Evolutionary conservation across 2,113 vertebrate genomes (phyloP).

Genomic region (Misgurnus anguillicaudatus): DNA sequence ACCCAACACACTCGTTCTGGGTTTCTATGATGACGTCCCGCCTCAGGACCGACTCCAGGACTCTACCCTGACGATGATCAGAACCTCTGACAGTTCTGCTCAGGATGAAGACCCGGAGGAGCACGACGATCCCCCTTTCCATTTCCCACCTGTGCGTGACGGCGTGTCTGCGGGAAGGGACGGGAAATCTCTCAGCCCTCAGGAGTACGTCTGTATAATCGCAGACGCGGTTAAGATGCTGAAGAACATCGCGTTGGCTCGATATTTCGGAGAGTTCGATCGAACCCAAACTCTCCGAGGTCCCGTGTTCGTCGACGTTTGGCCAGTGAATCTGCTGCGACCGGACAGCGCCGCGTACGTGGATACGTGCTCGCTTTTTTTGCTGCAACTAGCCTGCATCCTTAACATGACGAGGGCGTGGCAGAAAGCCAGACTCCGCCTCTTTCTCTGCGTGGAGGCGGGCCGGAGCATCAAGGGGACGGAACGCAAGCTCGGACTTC

Average conservation of each 20-base stretch:
- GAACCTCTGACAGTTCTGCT: slow-evolving; percentile 39
- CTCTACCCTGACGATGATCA: slow-evolving; percentile 55
- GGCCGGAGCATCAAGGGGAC: slow-evolving; percentile 77
- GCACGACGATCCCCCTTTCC: slow-evolving; percentile 55
- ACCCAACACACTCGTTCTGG: slow-evolving; percentile 88
- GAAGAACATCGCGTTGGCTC: slow-evolving; percentile 84
- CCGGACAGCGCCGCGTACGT: slow-evolving; percentile 87
- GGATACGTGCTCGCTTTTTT: slow-evolving; percentile 88
- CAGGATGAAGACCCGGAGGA: slow-evolving; percentile 48
- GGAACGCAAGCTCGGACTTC: slow-evolving; percentile 83
- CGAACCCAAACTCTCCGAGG: slow-evolving; percentile 64
- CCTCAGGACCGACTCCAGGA: slow-evolving; percentile 76
- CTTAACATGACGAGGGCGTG: slow-evolving; percentile 87
- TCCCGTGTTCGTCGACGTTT: slow-evolving; percentile 81
- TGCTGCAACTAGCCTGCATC: slow-evolving; percentile 89
- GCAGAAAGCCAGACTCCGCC: slow-evolving; percentile 80
- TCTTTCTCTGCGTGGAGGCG: slow-evolving; percentile 87
- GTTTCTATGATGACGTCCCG: slow-evolving; percentile 79
- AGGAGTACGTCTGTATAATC: slow-evolving; percentile 85
- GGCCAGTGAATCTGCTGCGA: slow-evolving; percentile 86
- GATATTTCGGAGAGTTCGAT: slow-evolving; percentile 81
- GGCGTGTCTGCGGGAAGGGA: too few relatives aligned
- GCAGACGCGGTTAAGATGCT: slow-evolving; percentile 89
- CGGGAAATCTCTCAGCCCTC: slow-evolving; percentile 72
- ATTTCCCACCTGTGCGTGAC: slow-evolving; percentile 74